Evolutionary conservation across 2,113 vertebrate species (phyloP), one percentile per base, ranked within the genome.

Genomic region (Stegastes partitus): DNA sequence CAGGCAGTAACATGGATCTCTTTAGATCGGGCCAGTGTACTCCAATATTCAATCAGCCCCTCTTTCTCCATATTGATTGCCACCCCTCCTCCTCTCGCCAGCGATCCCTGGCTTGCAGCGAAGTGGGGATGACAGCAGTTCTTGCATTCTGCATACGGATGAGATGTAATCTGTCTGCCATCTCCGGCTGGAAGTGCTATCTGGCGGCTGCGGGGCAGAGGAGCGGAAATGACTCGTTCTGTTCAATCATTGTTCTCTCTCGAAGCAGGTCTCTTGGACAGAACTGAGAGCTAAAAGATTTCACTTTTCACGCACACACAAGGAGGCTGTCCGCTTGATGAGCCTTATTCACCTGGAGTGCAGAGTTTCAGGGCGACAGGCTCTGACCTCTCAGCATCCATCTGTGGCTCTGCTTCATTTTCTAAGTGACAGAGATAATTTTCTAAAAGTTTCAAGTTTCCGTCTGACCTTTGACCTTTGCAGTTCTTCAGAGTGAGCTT

Each of bases 21-120:
- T 86, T 86, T 31, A 86, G 65, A 87, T 89, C 61, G 67, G 51
- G 61, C 57, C 53, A 0, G 21, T 72, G 69, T 53, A 31, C 74
- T 47, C 62, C 58, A 42, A 56, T 67, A 78, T 82, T 82, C 72
- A 82, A 88, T 92, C 82, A 79, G 39, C 67, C 65, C 79, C 71
- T 81, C 80, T 82, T 71, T 65, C 70, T 51, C 58, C n/a, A 3
- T 87, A 93, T 93, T 54, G 93, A 94, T 93, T 26, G 28, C 44
- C 53, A 7, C 58, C 79, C 66, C 63, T 39, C 50, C 54, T 64
- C 70, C 47, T 74, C 49, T 47, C n/a, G 39, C 39, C 69, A 88
- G 79, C 93, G 87, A 93, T 93, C 85, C 87, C 77, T 42, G 47
- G 64, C 75, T 82, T 79, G 75, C 77, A 85, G 88, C 65, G 4